Evolutionary conservation across 2,797 vertebrate genomes (phyloP).

Genomic region (Chromobotia macracanthus): DNA sequence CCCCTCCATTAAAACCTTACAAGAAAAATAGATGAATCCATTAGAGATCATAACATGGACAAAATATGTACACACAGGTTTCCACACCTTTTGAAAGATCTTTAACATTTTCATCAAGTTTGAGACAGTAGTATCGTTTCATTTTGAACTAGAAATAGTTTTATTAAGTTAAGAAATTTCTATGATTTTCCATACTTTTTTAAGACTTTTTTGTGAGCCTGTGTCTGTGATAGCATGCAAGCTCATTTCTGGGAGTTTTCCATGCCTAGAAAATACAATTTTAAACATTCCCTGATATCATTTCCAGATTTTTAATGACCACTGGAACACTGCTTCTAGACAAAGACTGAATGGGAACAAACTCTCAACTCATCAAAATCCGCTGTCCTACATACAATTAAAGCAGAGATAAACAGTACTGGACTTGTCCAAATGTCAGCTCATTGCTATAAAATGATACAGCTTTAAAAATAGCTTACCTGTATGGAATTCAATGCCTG

Average conservation of each 20-base stretch:
- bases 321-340: background rate
- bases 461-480: background rate
- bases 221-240: no score
- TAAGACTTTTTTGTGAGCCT: no score
- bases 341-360: slow-evolving; percentile 15
- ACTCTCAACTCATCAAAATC: background rate
- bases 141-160: no score
- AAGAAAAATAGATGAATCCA: slow-evolving; percentile 33
- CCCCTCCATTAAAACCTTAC: slow-evolving; percentile 69
- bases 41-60: background rate
- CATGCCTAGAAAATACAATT: no score
- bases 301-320: no score
- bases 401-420: background rate
- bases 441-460: slow-evolving; percentile 12
- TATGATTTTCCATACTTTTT: no score
- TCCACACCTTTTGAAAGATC: no score
- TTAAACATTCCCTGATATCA: no score
- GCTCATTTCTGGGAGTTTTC: no score
- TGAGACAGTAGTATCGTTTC: no score
- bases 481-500: background rate
- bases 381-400: background rate
- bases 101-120: no score
- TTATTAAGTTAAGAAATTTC: no score
- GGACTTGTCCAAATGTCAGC: slow-evolving; percentile 9
- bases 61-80: background rate